phyloP scores from a whole-genome alignment of 2,113 vertebrate genomes.

The Penelope pileata region DNA sequence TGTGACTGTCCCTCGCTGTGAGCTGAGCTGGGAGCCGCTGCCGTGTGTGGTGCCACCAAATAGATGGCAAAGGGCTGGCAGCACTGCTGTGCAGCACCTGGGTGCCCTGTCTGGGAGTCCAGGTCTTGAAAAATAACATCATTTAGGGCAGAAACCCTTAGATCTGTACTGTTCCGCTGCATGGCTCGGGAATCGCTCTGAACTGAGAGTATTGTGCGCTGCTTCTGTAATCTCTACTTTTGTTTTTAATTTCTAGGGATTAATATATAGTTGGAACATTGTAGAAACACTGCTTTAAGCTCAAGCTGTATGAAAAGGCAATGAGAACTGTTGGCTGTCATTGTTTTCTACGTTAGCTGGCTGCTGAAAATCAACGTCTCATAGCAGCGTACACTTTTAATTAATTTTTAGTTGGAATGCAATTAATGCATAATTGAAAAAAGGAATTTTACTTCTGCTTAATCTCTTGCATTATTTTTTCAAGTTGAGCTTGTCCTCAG shows the following conservation, averaged over 20 bases:
- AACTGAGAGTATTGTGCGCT: neutral
- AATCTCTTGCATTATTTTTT: rapidly evolving
- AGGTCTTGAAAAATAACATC: neutral
- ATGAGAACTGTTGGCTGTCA: neutral
- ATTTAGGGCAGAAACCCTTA: neutral
- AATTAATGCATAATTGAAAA: neutral
- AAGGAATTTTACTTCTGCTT: neutral
- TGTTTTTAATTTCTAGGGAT: neutral
- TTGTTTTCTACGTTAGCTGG: neutral
- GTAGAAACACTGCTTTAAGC: neutral
- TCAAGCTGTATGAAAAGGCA: neutral
- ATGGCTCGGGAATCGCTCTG: neutral
- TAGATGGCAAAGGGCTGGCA: neutral
- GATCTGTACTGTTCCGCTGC: neutral
- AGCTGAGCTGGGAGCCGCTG: neutral
- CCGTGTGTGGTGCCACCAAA: neutral
- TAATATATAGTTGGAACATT: neutral
- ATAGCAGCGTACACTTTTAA: neutral
- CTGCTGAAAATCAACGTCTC: neutral
- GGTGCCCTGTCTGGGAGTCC: neutral
- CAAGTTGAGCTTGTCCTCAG: neutral
- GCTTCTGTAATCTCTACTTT: neutral
- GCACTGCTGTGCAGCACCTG: rapidly evolving
- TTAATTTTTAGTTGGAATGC: neutral
- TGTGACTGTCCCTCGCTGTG: neutral